phyloP scores from a whole-genome alignment of 2,888 invertebrate species.

The Hypomecis punctinalis region DNA sequence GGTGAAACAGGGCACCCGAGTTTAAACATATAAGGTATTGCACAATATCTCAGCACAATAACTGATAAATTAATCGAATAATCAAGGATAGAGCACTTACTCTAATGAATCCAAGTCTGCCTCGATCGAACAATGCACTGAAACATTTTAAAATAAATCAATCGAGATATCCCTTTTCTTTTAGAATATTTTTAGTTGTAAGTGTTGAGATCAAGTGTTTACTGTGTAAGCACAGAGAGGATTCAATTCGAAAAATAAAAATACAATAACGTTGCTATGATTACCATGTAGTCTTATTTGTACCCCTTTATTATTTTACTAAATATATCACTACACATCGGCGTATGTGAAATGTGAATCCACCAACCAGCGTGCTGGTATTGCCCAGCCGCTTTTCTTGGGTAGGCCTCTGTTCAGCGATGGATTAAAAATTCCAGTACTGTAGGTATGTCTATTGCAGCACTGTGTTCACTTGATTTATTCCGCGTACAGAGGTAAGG shows the following conservation, averaged over 20 bases:
- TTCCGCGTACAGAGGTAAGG: too few species aligned
- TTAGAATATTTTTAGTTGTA: conserved; percentile 88
- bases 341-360: too few species aligned
- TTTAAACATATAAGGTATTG: conserved; percentile 72
- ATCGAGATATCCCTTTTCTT: conserved; percentile 78
- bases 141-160: conserved; percentile 70
- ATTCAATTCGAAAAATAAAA: conserved; percentile 87
- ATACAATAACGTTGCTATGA: conserved; percentile 90
- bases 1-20: conserved; percentile 75
- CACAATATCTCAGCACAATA: conserved; percentile 82
- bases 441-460: too few species aligned
- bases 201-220: conserved; percentile 89
- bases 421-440: too few species aligned
- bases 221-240: conserved; percentile 89
- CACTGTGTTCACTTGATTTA: too few species aligned
- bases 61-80: conserved; percentile 69
- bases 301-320: neutral
- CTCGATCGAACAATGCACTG: conserved; percentile 78
- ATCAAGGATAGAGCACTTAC: conserved; percentile 73
- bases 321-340: neutral
- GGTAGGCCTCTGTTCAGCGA: too few species aligned
- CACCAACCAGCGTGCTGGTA: too few species aligned
- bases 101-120: conserved; percentile 72
- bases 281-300: conserved; percentile 73
- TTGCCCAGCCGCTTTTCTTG: too few species aligned